Evolutionary conservation across 2,797 vertebrate genomes (phyloP).

Genomic region (Pipistrellus pipistrellus): DNA sequence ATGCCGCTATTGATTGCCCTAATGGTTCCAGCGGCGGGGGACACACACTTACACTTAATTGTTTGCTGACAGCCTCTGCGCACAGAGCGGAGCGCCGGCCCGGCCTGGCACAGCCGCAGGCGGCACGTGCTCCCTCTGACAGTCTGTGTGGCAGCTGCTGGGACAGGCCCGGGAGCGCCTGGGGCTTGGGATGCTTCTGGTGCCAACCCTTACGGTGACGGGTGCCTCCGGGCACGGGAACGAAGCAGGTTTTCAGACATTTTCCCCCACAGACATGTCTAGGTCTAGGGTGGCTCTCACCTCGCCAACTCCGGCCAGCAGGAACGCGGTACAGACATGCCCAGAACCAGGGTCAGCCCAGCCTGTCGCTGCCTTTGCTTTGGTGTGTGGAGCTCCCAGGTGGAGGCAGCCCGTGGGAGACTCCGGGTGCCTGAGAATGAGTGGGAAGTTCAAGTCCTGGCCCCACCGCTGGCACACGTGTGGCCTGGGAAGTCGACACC

Average conservation of each 20-base stretch:
- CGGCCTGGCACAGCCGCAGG: slow-evolving; percentile 35
- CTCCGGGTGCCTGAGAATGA: not conserved
- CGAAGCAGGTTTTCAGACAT: not conserved
- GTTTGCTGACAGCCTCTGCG: not conserved
- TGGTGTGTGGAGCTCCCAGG: not conserved
- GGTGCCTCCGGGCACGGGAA: not conserved
- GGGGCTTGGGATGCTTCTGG: not conserved
- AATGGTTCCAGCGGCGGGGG: slow-evolving; percentile 70
- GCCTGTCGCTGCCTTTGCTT: not conserved
- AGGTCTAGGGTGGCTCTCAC: slow-evolving; percentile 12
- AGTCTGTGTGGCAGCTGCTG: not conserved
- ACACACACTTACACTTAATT: slow-evolving; percentile 52
- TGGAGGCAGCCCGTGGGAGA: not conserved
- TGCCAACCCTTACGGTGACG: not conserved
- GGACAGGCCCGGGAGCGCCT: not conserved
- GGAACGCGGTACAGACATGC: not conserved
- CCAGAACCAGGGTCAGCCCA: not conserved
- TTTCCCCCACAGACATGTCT: slow-evolving; percentile 36
- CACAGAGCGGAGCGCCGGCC: not conserved
- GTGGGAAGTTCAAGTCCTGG: not conserved
- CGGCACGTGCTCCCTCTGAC: slow-evolving; percentile 15
- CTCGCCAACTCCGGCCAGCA: not conserved
- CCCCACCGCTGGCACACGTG: not conserved
- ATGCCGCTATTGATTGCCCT: slow-evolving; percentile 52
- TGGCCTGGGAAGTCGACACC: not conserved